A percentile compares a stretch with the other conserved stretches of the same genome.
phyloP scores from a whole-genome alignment of 1,140 invertebrate genomes.

The Cyclina sinensis region DNA sequence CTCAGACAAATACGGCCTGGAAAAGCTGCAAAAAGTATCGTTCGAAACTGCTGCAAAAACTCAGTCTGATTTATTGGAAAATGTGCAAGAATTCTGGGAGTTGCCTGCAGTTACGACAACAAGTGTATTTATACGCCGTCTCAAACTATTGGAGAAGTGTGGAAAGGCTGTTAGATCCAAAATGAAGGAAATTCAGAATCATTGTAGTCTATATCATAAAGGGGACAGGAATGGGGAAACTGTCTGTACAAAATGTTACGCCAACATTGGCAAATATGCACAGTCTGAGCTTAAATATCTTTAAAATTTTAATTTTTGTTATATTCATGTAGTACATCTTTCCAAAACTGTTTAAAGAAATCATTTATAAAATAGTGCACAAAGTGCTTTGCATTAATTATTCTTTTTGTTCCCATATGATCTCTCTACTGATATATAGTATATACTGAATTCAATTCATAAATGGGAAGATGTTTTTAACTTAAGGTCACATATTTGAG shows the following conservation, averaged over 20 bases:
- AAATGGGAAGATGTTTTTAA: conserved; percentile 86
- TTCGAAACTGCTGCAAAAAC: conserved; percentile 58
- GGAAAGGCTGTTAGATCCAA: conserved; percentile 14
- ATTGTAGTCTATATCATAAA: conserved; percentile 63
- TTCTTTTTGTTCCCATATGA: too few species aligned
- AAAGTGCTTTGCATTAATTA: too few species aligned
- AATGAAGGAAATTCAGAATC: conserved; percentile 54
- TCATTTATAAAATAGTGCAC: too few species aligned
- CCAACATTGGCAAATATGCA: conserved; percentile 44
- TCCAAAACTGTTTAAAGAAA: too few species aligned
- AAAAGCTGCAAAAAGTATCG: conserved; percentile 32
- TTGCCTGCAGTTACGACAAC: conserved; percentile 58
- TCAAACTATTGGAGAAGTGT: conserved; percentile 51
- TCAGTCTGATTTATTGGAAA: conserved; percentile 52
- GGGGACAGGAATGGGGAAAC: conserved; percentile 20
- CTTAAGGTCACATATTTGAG: conserved; percentile 93
- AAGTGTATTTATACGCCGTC: conserved; percentile 60
- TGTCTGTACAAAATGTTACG: conserved; percentile 54
- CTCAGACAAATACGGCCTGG: conserved; percentile 41
- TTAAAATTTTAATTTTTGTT: too few species aligned
- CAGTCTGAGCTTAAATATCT: conserved; percentile 37
- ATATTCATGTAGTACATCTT: too few species aligned
- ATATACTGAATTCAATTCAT: too few species aligned
- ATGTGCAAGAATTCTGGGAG: conserved; percentile 63
- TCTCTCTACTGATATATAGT: too few species aligned